Evolutionary conservation across 1,140 invertebrate species (phyloP).

Genomic region (Calephelis nemesis): DNA sequence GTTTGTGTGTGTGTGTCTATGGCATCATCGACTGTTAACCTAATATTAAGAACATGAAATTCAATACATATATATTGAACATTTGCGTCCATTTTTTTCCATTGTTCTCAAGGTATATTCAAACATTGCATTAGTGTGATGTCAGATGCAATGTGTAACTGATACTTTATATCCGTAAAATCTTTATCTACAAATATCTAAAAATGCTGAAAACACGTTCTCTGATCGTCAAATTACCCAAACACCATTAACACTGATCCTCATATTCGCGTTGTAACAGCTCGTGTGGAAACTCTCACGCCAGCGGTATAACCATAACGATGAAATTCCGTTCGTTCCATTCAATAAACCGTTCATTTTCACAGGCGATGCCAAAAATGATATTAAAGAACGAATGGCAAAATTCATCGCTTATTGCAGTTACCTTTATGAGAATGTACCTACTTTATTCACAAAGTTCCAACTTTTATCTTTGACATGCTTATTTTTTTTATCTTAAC

Average conservation of each 20-base stretch:
- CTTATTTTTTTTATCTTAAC: too few relatives aligned
- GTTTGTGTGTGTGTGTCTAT: too few relatives aligned
- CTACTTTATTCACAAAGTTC: not conserved
- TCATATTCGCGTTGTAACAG: not conserved
- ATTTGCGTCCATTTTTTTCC: too few relatives aligned
- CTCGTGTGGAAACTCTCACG: conserved; percentile 6
- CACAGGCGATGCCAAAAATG: conserved; percentile 7
- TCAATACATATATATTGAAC: too few relatives aligned
- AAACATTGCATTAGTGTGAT: too few relatives aligned
- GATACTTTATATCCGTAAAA: too few relatives aligned
- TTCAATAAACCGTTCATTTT: conserved; percentile 13
- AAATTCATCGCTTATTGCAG: not conserved
- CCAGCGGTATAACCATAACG: not conserved
- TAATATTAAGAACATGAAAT: too few relatives aligned
- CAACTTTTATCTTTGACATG: too few relatives aligned
- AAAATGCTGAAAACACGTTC: conserved; percentile 4
- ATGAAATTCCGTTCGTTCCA: conserved; percentile 13
- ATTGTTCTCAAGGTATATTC: too few relatives aligned
- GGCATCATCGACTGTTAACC: too few relatives aligned
- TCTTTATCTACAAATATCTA: not conserved
- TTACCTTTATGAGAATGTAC: not conserved
- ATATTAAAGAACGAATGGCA: conserved; percentile 1
- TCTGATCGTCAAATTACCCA: conserved; percentile 1
- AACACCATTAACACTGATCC: conserved; percentile 11
- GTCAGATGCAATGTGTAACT: too few relatives aligned